Base-by-base conservation (phyloP, 2,888 invertebrate species). In the Cheilosia impressa region DNA sequence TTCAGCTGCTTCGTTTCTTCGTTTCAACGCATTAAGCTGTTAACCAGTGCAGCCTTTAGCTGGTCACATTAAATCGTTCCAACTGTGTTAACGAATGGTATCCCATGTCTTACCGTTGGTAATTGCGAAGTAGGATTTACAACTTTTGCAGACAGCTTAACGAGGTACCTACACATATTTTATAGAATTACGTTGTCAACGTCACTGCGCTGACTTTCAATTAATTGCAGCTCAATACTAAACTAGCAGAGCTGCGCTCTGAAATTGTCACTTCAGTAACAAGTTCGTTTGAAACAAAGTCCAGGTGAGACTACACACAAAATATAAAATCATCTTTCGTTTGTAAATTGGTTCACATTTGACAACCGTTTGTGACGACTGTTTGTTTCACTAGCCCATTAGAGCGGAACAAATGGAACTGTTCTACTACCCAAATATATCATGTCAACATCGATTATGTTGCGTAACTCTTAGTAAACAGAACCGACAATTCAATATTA, bases 401-500 rank as follows among this genome's bases (percentile, higher is more conserved):
- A 15, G 50, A 19, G 34, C 15, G 50, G 10, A 65, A 47, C 75
- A 15, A 57, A 65, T 50, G 17, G 22, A 55, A 41, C 5, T 19
- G 24, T 45, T 22, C n/a, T 52, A 34, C 45, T 63, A 47, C 69
- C 62, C 17, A 65, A 27, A 34, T 15, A 17, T 65, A 27, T 17
- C 65, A 65, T 53, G 57, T 47, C 73, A 73, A 65, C 73, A 63
- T 34, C 31, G 43, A 27, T 62, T 31, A 24, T 27, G 41, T 53
- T 66, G 24, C 55, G 43, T 55, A 62, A 45, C 53, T 41, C 43
- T 62, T 43, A 66, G 38, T 41, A 17, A 41, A 53, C 43, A 68
- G 27, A 19, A 62, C 38, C 3, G 73, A 75, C 62, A 69, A 75
- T 75, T 80, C n/a, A 27, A 68, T 63, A 75, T 75, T 63, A 57